These are phyloP conservation scores for Chymomyza fuscimana DNA, from an alignment of 2,888 invertebrate genomes.

Conservation along the genomic window DNA sequence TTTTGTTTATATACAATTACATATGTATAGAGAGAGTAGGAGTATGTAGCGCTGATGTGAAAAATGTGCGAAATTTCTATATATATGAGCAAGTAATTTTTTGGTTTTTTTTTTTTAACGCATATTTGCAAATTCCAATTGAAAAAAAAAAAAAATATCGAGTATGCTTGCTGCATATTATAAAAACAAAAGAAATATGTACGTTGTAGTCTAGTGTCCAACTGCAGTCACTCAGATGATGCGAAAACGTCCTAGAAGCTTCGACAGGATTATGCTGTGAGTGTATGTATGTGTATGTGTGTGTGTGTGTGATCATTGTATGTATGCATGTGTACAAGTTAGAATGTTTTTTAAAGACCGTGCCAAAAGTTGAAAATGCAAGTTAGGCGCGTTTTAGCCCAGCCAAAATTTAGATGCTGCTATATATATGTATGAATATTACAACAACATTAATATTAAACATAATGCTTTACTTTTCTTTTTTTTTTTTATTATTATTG, in stretches of 20 bases:
- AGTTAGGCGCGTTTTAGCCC: too few relatives aligned
- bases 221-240: background rate
- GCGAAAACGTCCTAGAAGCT: background rate
- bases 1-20: constrained; percentile 13
- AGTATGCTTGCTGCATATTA: background rate
- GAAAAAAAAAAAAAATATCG: background rate
- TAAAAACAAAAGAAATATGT: too few relatives aligned
- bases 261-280: background rate
- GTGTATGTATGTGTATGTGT: background rate
- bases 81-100: background rate
- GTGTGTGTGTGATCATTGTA: background rate
- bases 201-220: too few relatives aligned
- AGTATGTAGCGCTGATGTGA: background rate
- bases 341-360: background rate
- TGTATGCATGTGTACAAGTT: too few relatives aligned
- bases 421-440: too few relatives aligned
- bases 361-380: too few relatives aligned
- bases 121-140: background rate
- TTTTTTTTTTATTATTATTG: background rate
- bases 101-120: background rate
- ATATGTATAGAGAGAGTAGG: background rate
- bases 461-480: background rate
- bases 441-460: background rate
- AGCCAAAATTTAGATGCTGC: too few relatives aligned
- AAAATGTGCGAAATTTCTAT: background rate